Conservation (phyloP, 2,797 vertebrate species). For the Sardinella longiceps region DNA sequence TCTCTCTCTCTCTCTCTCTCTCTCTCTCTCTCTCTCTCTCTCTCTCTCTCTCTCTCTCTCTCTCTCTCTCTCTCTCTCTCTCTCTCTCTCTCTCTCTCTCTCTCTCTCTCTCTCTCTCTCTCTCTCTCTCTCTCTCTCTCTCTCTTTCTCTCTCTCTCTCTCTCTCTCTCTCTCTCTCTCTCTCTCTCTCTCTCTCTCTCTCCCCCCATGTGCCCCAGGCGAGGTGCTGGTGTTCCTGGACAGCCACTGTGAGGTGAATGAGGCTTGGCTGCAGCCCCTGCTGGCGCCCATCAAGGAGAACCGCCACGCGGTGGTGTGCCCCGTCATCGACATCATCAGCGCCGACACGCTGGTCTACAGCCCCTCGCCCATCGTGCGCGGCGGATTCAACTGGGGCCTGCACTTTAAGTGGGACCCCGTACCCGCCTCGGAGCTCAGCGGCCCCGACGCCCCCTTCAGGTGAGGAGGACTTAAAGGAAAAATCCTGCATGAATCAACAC, state of each 20-base stretch:
- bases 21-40: too few relatives aligned
- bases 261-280: slow-evolving; percentile 89
- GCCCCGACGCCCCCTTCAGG: slow-evolving; percentile 84
- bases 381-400: slow-evolving; percentile 98
- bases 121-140: too few relatives aligned
- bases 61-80: too few relatives aligned
- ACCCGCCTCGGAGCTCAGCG: slow-evolving; percentile 81
- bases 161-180: too few relatives aligned
- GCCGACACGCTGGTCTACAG: slow-evolving; percentile 92
- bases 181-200: too few relatives aligned
- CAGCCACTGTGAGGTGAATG: slow-evolving; percentile 96
- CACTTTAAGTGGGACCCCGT: slow-evolving; percentile 98
- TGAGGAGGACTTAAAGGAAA: neutral
- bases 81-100: too few relatives aligned
- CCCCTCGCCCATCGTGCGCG: slow-evolving; percentile 90
- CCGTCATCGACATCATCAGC: slow-evolving; percentile 96
- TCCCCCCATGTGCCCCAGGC: slow-evolving; percentile 71
- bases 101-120: too few relatives aligned
- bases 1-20: too few relatives aligned
- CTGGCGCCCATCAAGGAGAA: slow-evolving; percentile 80
- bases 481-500: too few relatives aligned
- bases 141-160: too few relatives aligned
- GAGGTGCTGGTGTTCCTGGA: slow-evolving; percentile 95
- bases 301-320: slow-evolving; percentile 85
- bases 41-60: too few relatives aligned